Conservation (phyloP, 1,140 invertebrate species). For the Zaprionus camerounensis region DNA sequence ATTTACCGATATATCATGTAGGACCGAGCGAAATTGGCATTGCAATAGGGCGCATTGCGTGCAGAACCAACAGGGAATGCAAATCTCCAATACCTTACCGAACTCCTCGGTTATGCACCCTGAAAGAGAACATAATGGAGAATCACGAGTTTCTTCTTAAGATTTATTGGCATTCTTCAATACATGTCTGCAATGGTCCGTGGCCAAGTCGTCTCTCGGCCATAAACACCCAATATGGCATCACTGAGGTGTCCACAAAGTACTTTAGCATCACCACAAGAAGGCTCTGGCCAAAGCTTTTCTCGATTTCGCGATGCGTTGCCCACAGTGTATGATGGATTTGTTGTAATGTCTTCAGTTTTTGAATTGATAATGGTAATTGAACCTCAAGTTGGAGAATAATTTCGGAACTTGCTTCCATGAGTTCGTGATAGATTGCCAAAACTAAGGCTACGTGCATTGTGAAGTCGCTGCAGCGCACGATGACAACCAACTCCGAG, state of each 20-base stretch:
- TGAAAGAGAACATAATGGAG: background rate
- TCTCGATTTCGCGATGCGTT: constrained; percentile 27
- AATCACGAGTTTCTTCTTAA: background rate
- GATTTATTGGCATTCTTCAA: background rate
- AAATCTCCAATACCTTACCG: constrained; percentile 17
- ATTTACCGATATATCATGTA: constrained; percentile 18
- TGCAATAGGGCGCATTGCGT: constrained; percentile 29
- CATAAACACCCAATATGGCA: constrained; percentile 36
- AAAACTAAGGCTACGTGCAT: constrained; percentile 19
- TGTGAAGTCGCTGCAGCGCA: constrained; percentile 32
- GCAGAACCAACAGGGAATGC: constrained; percentile 33
- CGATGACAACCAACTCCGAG: constrained; percentile 24
- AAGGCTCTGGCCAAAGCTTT: constrained; percentile 19
- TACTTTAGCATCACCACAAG: constrained; percentile 23
- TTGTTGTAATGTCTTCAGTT: constrained; percentile 17
- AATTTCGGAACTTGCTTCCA: background rate
- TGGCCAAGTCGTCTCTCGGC: background rate
- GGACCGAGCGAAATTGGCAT: constrained; percentile 24
- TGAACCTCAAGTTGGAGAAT: background rate
- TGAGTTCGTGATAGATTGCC: constrained; percentile 27
- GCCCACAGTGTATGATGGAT: constrained; percentile 34
- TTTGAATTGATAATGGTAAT: background rate
- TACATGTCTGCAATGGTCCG: constrained; percentile 17
- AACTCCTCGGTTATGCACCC: constrained; percentile 20
- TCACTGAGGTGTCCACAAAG: constrained; percentile 30